phyloP scores from a whole-genome alignment of 2,888 invertebrate genomes.

The Hirtodrosophila trivittata region DNA sequence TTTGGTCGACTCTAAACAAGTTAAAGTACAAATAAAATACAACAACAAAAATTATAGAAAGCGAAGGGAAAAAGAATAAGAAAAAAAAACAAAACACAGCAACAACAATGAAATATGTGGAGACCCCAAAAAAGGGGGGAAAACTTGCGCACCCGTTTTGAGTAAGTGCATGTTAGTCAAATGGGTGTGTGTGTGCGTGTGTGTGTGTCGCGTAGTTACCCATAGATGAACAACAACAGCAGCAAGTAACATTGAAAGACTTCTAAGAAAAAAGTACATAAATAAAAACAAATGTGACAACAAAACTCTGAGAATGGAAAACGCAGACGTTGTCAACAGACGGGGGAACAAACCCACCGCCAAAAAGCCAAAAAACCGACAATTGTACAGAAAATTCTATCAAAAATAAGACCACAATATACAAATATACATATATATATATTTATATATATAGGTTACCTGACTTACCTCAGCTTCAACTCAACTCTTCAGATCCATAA shows the following conservation, averaged over 20 bases:
- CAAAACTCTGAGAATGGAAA: slow-evolving; percentile 11
- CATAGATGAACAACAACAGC: slow-evolving; percentile 1
- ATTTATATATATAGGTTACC: too few species aligned
- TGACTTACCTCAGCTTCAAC: too few species aligned
- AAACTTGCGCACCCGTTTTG: slow-evolving; percentile 6
- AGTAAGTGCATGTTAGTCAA: slow-evolving; percentile 7
- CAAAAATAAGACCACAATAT: slow-evolving; percentile 61
- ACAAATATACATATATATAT: slow-evolving; percentile 17
- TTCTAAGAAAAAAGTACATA: slow-evolving; percentile 32
- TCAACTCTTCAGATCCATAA: too few species aligned
- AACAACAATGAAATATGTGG: neutral
- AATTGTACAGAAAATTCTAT: slow-evolving; percentile 62
- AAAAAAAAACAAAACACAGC: neutral
- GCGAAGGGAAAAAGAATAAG: neutral
- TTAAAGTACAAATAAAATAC: slow-evolving; percentile 25
- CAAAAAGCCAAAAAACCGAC: slow-evolving; percentile 33
- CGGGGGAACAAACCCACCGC: neutral
- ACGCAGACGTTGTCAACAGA: slow-evolving; percentile 13
- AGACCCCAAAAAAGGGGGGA: neutral
- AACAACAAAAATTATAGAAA: slow-evolving; percentile 10
- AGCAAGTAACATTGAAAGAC: slow-evolving; percentile 32
- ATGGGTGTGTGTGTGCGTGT: neutral
- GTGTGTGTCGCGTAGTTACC: slow-evolving; percentile 1
- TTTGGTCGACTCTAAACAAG: slow-evolving; percentile 41
- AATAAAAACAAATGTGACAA: slow-evolving; percentile 40